phyloP scores from a whole-genome alignment of 2,113 vertebrate species.

The Erythrolamprus reginae region DNA sequence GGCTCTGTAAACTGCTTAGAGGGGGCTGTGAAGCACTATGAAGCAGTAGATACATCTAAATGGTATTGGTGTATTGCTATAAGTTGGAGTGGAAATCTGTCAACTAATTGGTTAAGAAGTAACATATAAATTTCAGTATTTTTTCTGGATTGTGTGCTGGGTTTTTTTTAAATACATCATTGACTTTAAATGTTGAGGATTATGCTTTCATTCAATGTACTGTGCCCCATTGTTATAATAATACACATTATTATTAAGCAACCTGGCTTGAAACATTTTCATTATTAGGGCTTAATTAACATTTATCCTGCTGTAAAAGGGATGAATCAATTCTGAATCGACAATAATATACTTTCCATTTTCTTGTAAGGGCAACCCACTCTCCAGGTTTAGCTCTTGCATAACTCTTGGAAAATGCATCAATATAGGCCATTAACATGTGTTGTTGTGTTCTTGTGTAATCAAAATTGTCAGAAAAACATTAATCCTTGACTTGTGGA shows the following conservation, averaged over 20 bases:
- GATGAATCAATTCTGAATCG: background rate
- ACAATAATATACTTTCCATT: background rate
- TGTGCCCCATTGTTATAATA: background rate
- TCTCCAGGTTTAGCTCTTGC: background rate
- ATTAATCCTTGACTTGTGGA: background rate
- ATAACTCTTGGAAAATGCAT: background rate
- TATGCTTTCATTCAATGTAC: background rate
- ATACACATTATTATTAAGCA: background rate
- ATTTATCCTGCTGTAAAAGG: background rate
- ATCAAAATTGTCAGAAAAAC: background rate
- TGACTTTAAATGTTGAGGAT: background rate
- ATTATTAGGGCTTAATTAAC: background rate
- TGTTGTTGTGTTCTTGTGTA: background rate
- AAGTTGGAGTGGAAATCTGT: background rate
- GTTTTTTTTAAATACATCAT: background rate
- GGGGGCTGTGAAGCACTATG: too few species aligned
- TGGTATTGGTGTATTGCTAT: too few species aligned
- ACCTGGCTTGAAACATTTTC: background rate
- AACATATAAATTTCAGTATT: background rate
- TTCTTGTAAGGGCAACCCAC: background rate
- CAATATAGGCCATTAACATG: background rate
- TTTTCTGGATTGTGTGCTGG: background rate
- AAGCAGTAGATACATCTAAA: too few species aligned
- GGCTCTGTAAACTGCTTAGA: too few species aligned
- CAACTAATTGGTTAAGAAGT: background rate